Evolutionary conservation across 2,113 vertebrate genomes (phyloP).

Genomic region (Planiliza haematocheilus): DNA sequence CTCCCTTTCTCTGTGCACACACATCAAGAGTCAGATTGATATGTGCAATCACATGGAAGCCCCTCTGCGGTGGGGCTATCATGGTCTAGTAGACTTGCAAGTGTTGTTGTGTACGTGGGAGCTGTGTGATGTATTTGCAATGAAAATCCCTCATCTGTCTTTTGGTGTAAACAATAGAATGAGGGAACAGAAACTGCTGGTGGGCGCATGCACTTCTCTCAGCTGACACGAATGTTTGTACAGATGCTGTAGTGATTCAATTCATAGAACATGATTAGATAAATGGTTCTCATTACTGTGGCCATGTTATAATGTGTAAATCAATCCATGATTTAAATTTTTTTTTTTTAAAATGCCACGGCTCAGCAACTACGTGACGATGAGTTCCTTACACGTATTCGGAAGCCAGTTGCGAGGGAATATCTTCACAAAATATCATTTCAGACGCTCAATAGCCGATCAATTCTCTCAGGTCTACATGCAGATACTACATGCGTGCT

Average conservation of each 20-base stretch:
- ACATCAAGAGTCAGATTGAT: slow-evolving; percentile 78
- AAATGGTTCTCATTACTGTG: slow-evolving; percentile 22
- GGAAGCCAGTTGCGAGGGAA: not conserved
- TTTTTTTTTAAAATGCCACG: too few relatives aligned
- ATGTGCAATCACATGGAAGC: slow-evolving; percentile 78
- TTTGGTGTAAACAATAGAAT: slow-evolving; percentile 49
- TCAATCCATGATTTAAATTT: slow-evolving; percentile 11
- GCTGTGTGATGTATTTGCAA: slow-evolving; percentile 43
- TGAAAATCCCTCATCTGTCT: slow-evolving; percentile 55
- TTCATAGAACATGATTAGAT: slow-evolving; percentile 33
- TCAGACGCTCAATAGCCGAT: slow-evolving; percentile 17
- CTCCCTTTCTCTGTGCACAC: slow-evolving; percentile 73
- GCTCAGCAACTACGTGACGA: slow-evolving; percentile 1
- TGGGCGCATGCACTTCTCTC: slow-evolving; percentile 31
- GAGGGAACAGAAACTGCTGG: slow-evolving; percentile 13
- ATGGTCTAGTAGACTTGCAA: slow-evolving; percentile 68
- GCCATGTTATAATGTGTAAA: slow-evolving; percentile 16
- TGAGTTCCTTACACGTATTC: slow-evolving; percentile 3
- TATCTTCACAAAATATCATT: slow-evolving; percentile 23
- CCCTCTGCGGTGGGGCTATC: slow-evolving; percentile 58
- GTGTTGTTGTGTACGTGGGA: slow-evolving; percentile 62
- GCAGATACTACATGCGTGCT: slow-evolving; percentile 15
- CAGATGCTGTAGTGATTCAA: slow-evolving; percentile 40
- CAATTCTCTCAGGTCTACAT: slow-evolving; percentile 11
- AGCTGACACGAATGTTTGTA: slow-evolving; percentile 17